Evolutionary conservation across 1,140 invertebrate genomes (phyloP).

Genomic region (Drosophila kurseongensis): DNA sequence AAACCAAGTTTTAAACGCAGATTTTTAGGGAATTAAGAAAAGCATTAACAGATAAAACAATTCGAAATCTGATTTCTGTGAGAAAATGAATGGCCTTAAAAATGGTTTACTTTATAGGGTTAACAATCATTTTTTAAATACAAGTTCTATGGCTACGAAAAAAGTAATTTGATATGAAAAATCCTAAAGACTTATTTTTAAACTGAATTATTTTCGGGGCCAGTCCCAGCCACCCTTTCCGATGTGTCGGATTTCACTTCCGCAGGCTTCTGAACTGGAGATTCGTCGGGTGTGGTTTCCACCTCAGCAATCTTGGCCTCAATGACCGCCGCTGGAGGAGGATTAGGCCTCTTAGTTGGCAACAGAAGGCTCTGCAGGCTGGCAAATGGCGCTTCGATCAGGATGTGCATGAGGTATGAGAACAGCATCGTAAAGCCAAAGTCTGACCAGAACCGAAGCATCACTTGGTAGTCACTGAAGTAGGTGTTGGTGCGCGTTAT

Average conservation of each 20-base stretch:
- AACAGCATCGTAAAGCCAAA: slow-evolving; percentile 62
- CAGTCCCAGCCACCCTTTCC: background rate
- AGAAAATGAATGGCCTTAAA: too few relatives aligned
- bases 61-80: too few relatives aligned
- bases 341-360: slow-evolving; percentile 12
- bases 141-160: too few relatives aligned
- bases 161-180: too few relatives aligned
- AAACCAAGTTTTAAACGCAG: too few relatives aligned
- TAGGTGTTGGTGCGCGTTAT: slow-evolving; percentile 46
- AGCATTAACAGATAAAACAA: too few relatives aligned
- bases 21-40: too few relatives aligned
- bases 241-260: background rate
- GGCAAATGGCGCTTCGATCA: slow-evolving; percentile 59
- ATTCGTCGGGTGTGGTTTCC: background rate
- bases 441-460: slow-evolving; percentile 62
- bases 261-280: background rate
- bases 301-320: background rate
- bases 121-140: too few relatives aligned
- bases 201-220: background rate
- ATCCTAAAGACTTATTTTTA: background rate
- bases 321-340: background rate
- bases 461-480: slow-evolving; percentile 74
- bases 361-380: slow-evolving; percentile 38
- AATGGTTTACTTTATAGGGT: too few relatives aligned
- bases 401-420: slow-evolving; percentile 50